phyloP scores from a whole-genome alignment of 2,113 vertebrate species.

The Labeo catla region DNA sequence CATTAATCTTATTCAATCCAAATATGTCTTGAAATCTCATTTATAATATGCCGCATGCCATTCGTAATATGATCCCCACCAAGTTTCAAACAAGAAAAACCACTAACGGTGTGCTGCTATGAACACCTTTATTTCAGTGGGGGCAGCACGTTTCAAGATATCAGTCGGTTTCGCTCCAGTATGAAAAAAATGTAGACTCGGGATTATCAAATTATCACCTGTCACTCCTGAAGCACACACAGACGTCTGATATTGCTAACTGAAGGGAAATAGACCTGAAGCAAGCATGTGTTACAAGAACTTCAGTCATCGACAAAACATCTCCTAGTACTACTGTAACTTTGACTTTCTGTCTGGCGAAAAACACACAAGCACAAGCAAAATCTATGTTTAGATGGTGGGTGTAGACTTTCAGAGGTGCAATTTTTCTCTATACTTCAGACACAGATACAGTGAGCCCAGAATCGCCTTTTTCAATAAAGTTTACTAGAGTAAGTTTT shows the following conservation, averaged over 20 bases:
- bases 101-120: not conserved
- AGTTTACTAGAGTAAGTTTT: no score
- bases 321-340: not conserved
- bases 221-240: conserved; percentile 28
- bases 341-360: not conserved
- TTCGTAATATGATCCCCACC: not conserved
- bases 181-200: not conserved
- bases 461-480: not conserved
- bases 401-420: not conserved
- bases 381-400: not conserved
- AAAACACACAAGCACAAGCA: not conserved
- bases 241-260: not conserved
- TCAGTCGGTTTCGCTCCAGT: not conserved
- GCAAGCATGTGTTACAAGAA: not conserved
- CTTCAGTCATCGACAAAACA: conserved; percentile 16
- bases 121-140: not conserved
- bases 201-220: conserved; percentile 41
- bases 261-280: not conserved
- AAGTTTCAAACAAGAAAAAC: conserved; percentile 25
- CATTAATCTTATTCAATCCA: conserved; percentile 19
- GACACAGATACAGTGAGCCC: not conserved
- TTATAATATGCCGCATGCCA: not conserved
- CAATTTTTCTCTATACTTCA: not conserved
- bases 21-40: conserved; percentile 11
- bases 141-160: not conserved